Percentiles rank a stretch among this genome's conserved stretches.
Evolutionary conservation across 2,797 vertebrate species (phyloP).

Genomic region (Carcharodon carcharias): DNA sequence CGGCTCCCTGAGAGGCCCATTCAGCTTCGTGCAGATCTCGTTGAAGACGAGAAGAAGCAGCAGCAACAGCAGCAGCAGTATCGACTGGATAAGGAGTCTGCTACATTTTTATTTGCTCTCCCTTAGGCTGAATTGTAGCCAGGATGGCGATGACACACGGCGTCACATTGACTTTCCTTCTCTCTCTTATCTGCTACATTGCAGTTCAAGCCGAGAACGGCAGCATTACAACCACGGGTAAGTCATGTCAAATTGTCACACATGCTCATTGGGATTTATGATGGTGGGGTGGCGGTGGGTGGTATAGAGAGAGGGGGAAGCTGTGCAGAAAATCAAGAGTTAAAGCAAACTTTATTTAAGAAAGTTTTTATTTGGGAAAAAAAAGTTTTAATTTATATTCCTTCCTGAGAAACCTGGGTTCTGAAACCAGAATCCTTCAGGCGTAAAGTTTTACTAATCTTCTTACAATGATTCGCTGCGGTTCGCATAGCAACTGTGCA

Average conservation of each 20-base stretch:
- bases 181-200: not conserved
- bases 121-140: not conserved
- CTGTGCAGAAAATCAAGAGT: not conserved
- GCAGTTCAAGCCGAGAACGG: not conserved
- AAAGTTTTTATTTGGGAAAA: not conserved
- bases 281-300: too few species aligned
- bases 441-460: conserved; percentile 32
- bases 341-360: not conserved
- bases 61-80: not conserved
- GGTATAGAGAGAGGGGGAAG: not conserved
- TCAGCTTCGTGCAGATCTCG: not conserved
- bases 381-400: not conserved
- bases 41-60: not conserved
- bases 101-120: not conserved
- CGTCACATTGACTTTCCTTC: not conserved
- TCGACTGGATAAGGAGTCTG: not conserved
- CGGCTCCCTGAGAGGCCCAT: not conserved
- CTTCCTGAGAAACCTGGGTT: not conserved
- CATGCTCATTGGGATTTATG: not conserved
- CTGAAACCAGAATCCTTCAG: conserved; percentile 5
- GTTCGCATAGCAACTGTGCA: conserved; percentile 33
- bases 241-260: not conserved
- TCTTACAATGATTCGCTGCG: conserved; percentile 17
- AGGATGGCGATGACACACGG: not conserved
- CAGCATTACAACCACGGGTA: not conserved